phyloP scores from a whole-genome alignment of 2,888 invertebrate genomes.

The Agonopterix alstromeriana region DNA sequence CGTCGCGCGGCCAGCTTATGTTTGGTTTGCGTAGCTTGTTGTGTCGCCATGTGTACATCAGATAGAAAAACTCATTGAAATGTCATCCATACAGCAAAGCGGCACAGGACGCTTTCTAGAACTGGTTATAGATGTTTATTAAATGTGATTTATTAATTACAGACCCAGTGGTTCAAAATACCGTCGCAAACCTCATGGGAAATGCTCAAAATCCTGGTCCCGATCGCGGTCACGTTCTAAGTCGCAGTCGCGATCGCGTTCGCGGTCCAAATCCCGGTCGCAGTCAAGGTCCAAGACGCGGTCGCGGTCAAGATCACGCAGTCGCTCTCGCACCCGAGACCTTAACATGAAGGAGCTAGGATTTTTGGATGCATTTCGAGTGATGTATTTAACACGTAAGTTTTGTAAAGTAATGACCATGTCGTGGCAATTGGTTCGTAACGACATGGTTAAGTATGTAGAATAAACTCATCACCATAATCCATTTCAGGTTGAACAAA shows the following conservation, averaged over 20 bases:
- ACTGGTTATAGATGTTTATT: too few relatives aligned
- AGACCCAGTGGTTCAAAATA: slow-evolving; percentile 43
- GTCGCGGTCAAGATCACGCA: slow-evolving; percentile 29
- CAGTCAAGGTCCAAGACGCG: slow-evolving; percentile 22
- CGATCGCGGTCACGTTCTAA: slow-evolving; percentile 19
- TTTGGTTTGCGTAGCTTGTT: too few relatives aligned
- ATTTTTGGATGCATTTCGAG: slow-evolving; percentile 59
- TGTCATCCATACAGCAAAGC: too few relatives aligned
- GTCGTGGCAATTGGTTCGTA: too few relatives aligned
- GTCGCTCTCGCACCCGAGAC: slow-evolving; percentile 26
- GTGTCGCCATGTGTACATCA: too few relatives aligned
- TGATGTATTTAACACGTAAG: slow-evolving; percentile 59
- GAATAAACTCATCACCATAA: too few relatives aligned
- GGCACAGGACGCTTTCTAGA: too few relatives aligned
- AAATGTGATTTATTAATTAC: slow-evolving; percentile 6
- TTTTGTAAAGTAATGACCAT: slow-evolving; percentile 5
- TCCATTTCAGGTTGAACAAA: too few relatives aligned
- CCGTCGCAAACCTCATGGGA: slow-evolving; percentile 27
- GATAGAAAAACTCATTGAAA: too few relatives aligned
- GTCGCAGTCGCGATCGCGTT: slow-evolving; percentile 1
- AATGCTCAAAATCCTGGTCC: slow-evolving; percentile 22
- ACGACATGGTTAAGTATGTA: too few relatives aligned
- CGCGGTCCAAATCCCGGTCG: slow-evolving; percentile 20
- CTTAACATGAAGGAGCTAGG: slow-evolving; percentile 42
- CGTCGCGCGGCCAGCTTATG: too few relatives aligned